A percentile compares a stretch with the other conserved stretches of the same genome.
Evolutionary conservation across 2,113 vertebrate species (phyloP).

Genomic region (Butorides virescens): DNA sequence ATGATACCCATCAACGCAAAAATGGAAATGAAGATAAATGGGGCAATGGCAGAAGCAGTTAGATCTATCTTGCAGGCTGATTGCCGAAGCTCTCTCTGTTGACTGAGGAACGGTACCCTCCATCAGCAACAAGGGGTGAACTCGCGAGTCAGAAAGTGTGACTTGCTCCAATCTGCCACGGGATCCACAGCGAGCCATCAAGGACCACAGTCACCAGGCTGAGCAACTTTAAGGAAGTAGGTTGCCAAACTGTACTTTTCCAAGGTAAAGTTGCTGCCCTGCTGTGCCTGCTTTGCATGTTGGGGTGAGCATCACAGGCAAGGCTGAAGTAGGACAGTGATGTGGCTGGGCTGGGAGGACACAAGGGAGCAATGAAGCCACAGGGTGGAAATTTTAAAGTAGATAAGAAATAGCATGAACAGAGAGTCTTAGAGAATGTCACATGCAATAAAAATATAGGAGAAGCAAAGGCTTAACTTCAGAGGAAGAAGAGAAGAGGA

Average conservation of each 20-base stretch:
- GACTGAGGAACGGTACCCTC: not conserved
- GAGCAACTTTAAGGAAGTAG: not conserved
- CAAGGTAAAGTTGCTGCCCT: not conserved
- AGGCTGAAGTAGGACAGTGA: not conserved
- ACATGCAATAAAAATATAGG: not conserved
- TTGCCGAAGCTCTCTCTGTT: not conserved
- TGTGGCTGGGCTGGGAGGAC: not conserved
- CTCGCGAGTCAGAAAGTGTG: not conserved
- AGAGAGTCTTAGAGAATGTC: not conserved
- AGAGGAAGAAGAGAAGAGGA: not conserved
- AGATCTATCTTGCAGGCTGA: constrained; percentile 43
- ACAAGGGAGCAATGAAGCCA: not conserved
- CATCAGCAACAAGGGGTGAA: not conserved
- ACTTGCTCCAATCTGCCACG: not conserved
- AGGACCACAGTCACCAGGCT: not conserved
- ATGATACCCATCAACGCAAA: constrained; percentile 68
- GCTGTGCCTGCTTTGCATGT: not conserved
- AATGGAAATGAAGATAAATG: constrained; percentile 73
- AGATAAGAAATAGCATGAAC: not conserved
- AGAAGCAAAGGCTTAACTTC: not conserved
- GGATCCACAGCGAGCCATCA: not conserved
- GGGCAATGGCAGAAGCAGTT: constrained; percentile 45
- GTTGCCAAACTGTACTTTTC: not conserved
- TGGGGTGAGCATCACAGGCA: not conserved
- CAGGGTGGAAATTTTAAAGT: not conserved